Base-by-base conservation (phyloP, 2,113 vertebrate genomes). In the Apeltes quadracus region DNA sequence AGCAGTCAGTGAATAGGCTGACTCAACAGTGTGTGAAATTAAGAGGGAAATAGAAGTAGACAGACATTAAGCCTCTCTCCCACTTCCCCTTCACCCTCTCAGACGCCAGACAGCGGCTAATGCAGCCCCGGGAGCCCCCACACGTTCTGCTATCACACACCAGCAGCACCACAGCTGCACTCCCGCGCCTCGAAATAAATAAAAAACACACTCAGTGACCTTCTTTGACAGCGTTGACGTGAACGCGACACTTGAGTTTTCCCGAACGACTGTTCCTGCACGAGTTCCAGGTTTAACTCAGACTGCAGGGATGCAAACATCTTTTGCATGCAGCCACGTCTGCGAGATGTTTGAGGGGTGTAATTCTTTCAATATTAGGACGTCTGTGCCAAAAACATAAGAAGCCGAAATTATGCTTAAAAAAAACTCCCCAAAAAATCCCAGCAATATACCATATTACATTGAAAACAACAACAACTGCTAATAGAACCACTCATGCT, bases 21-120 rank as follows among this genome's bases (percentile, higher is more conserved):
- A 90, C 82, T 90, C 91, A 93, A 91, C 90, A 90, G 90, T 85
- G 90, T 91, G 89, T 93, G 91, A 93, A 93, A 93, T 93, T 89
- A 93, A 92, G 90, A 90, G 82, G 89, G 89, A 90, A 93, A 90
- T 90, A 89, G 88, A 91, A 91, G 89, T 84, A 85, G 91, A 89
- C 90, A 89, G 89, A 90, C 89, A 90, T 90, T 92, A 92, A 90
- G 86, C 86, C 78, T 81, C 79, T 83, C 77, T 79, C 83, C 63
- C 87, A 86, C 83, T 85, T 84, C 87, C 61, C 82, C 75, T 69
- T 87, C 84, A 83, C 76, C 85, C 87, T 81, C 67, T 76, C 81
- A 87, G 88, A 87, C 67, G 77, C 83, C 87, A 90, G 83, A 90
- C 87, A 89, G 87, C 65, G 61, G 78, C 88, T 90, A 89, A 90